Percentiles rank a stretch among this genome's conserved stretches.
phyloP scores from a whole-genome alignment of 1,140 invertebrate genomes.

The Dendroctonus valens region DNA sequence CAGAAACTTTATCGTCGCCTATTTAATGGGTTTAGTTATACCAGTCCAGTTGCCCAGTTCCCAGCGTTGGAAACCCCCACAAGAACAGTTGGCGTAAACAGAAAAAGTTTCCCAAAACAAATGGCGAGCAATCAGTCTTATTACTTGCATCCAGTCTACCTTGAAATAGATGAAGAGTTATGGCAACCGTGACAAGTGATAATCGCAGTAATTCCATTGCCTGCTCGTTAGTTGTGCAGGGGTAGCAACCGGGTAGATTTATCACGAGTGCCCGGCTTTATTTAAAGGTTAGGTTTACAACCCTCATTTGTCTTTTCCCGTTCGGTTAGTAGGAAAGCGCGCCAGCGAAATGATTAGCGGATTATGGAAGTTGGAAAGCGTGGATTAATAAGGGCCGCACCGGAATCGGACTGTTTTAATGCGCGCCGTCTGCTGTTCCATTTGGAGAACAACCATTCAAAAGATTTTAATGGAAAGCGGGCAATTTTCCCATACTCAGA shows the following conservation, averaged over 20 bases:
- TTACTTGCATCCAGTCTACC: conserved; percentile 26
- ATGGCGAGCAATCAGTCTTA: conserved; percentile 18
- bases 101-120: too few species aligned
- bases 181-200: conserved; percentile 34
- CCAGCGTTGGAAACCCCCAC: too few species aligned
- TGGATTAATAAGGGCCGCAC: conserved; percentile 8
- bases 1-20: too few species aligned
- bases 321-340: neutral
- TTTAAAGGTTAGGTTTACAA: conserved; percentile 34
- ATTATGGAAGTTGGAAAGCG: conserved; percentile 1
- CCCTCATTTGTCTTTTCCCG: conserved; percentile 32
- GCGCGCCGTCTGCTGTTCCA: too few species aligned
- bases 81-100: too few species aligned
- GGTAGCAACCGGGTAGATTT: conserved; percentile 29
- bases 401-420: too few species aligned
- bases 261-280: conserved; percentile 30
- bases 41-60: too few species aligned
- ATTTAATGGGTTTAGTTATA: too few species aligned
- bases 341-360: too few species aligned
- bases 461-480: too few species aligned
- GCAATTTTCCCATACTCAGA: too few species aligned
- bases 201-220: conserved; percentile 37
- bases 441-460: too few species aligned
- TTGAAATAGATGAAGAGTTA: conserved; percentile 37
- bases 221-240: conserved; percentile 30